Percentiles rank a stretch among this genome's conserved stretches.
Evolutionary conservation across 53 echinoderm and acorn worm species (phyloP).

Genomic region (Pentamera pediparva): DNA sequence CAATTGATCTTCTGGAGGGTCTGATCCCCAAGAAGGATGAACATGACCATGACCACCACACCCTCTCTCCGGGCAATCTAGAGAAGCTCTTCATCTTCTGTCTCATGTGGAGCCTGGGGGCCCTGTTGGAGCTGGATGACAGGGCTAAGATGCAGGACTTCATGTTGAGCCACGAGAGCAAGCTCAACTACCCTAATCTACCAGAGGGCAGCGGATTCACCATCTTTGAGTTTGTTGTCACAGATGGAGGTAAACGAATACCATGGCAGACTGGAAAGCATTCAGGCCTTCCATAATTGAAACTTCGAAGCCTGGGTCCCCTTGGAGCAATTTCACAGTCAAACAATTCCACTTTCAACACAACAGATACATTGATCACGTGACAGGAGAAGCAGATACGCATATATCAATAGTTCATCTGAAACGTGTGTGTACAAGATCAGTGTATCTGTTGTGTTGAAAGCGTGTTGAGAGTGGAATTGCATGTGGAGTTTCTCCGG

Average conservation of each 20-base stretch:
- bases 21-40: conserved; percentile 88
- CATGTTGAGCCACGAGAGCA: conserved; percentile 82
- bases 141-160: conserved; percentile 85
- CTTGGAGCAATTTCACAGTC: too few relatives aligned
- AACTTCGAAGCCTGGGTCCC: too few relatives aligned
- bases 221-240: conserved; percentile 98
- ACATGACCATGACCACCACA: conserved; percentile 86
- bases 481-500: too few relatives aligned
- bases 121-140: conserved; percentile 92
- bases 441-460: too few relatives aligned
- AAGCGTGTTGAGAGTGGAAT: too few relatives aligned
- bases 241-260: conserved; percentile 67
- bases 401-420: too few relatives aligned
- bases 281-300: too few relatives aligned
- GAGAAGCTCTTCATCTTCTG: conserved; percentile 98
- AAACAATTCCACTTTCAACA: too few relatives aligned
- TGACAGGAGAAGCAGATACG: too few relatives aligned
- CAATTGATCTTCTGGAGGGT: conserved; percentile 78
- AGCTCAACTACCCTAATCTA: conserved; percentile 65
- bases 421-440: too few relatives aligned
- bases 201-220: conserved; percentile 74
- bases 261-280: too few relatives aligned
- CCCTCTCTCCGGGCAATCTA: conserved; percentile 63
- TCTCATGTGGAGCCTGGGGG: conserved; percentile 97
- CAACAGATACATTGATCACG: too few relatives aligned